Evolutionary conservation across 1,140 invertebrate genomes (phyloP), one percentile per base, ranked within the genome.

Genomic region (Lasaia peninsularis): DNA sequence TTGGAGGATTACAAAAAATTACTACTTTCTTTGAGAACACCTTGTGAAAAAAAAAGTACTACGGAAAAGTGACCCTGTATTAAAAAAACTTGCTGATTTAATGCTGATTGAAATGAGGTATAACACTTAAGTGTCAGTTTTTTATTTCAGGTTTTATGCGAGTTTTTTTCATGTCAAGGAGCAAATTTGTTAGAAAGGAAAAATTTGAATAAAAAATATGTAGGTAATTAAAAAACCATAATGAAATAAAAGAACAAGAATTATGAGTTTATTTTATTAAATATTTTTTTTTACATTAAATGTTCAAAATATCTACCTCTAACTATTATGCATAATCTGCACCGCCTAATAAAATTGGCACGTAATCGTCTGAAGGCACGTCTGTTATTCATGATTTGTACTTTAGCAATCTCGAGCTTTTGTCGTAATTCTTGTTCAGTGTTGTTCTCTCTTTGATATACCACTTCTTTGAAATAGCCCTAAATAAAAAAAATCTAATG

Each of bases 401-500:
- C 31, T 53, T 34, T 53, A 10, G 31, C 52, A 53, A 40, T 52
- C 14, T 58, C 57, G 49, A 58, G 57, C 52, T 60, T 60, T 54
- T 60, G 35, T 54, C 40, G 51, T 53, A 60, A 32, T 60, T 60
- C 53, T 62, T 56, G 40, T 56, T 54, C 58, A 20, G 50, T 58
- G 44, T 48, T 48, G 44, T 51, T 60, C 2, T 62, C 57, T 52
- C 40, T 37, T 21, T 24, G 33, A 52, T 83, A 83, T 14, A 78
- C 67, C 51, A 59, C 50, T 52, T 72, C 65, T 65, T 81, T 83
- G 2, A 80, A 59, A 60, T 58, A 76, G 51, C 70, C 75, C 80
- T 75, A 52, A 80, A 52, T 83, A 67, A 67, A 83, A n/a, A 86
- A 69, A 79, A 68, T 89, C 83, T 54, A 80, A 57, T 33, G 71